Base-by-base conservation (phyloP, 2,888 invertebrate species). In the Proisotoma minuta region DNA sequence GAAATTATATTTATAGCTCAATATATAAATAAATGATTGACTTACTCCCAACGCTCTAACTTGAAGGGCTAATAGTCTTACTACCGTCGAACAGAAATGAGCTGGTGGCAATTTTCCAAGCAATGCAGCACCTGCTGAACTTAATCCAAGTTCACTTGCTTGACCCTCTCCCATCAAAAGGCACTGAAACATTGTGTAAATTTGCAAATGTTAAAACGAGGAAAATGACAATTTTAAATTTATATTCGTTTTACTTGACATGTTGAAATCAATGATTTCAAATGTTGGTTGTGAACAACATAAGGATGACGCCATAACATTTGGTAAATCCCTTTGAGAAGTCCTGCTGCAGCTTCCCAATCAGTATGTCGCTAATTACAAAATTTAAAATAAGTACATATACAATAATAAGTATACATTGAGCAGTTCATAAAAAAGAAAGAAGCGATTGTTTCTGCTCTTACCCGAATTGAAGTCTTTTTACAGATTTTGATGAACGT, bases 401-500 rank as follows among this genome's bases (percentile, higher is more conserved):
- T n/a, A n/a, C n/a, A n/a, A n/a, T n/a, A n/a, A n/a, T n/a, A n/a
- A n/a, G n/a, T n/a, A n/a, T n/a, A n/a, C n/a, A n/a, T n/a, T n/a
- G n/a, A n/a, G n/a, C n/a, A n/a, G n/a, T n/a, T n/a, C n/a, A n/a
- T n/a, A n/a, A n/a, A n/a, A n/a, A n/a, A n/a, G n/a, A n/a, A n/a
- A n/a, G n/a, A n/a, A n/a, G n/a, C 8, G 34, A 34, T 34, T 34
- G 8, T 34, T 34, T 15, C 34, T 10, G 8, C 15, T 15, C 80
- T 78, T 77, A 88, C 88, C 74, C 93, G 81, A 65, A 94, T 91
- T 15, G 91, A 90, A 1, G 93, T 87, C 77, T 97, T 97, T 79
- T 99, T 99, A 47, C 94, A 92, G 70, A 99, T 95, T 79, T 99
- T 99, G 57, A 88, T 84, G 77, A 99, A 97, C 0, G 97, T 95